These are phyloP conservation scores for Xestoiulus laeticollis DNA, from an alignment of 2,888 invertebrate species.

Conservation along the genomic window DNA sequence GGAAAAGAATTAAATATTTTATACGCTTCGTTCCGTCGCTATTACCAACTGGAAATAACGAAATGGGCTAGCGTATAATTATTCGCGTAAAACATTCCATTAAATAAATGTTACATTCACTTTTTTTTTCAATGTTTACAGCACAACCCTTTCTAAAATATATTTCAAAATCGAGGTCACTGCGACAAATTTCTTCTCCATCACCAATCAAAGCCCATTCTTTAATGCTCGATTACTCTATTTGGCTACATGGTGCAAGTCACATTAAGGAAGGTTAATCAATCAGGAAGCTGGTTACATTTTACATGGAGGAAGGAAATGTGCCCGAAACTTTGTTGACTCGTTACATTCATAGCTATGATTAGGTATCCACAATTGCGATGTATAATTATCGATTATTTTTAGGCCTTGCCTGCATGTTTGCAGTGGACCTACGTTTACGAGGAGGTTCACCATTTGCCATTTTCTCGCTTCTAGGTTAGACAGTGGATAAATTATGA, in stretches of 20 bases:
- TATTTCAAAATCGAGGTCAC: neutral
- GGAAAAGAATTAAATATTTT: conserved; percentile 27
- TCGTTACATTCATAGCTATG: neutral
- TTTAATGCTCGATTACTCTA: neutral
- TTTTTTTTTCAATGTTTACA: neutral
- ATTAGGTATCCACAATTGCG: conserved; percentile 7
- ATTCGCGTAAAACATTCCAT: neutral
- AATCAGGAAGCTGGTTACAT: conserved; percentile 1
- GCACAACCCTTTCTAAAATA: neutral
- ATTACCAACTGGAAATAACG: neutral
- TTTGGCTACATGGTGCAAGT: neutral
- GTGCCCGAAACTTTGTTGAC: neutral
- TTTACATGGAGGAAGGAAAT: neutral
- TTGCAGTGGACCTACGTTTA: neutral
- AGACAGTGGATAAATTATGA: conserved; percentile 29
- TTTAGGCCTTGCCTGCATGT: neutral
- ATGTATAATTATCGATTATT: conserved; percentile 28
- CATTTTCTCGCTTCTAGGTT: conserved; percentile 10
- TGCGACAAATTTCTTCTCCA: neutral
- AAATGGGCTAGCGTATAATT: neutral
- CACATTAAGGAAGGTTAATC: neutral
- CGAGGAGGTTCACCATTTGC: neutral
- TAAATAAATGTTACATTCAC: neutral
- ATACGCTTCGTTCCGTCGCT: neutral
- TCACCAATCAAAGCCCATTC: neutral